Evolutionary conservation across 2,888 invertebrate genomes (phyloP), one percentile per base, ranked within the genome.

Genomic region (Heliconius ismenius): DNA sequence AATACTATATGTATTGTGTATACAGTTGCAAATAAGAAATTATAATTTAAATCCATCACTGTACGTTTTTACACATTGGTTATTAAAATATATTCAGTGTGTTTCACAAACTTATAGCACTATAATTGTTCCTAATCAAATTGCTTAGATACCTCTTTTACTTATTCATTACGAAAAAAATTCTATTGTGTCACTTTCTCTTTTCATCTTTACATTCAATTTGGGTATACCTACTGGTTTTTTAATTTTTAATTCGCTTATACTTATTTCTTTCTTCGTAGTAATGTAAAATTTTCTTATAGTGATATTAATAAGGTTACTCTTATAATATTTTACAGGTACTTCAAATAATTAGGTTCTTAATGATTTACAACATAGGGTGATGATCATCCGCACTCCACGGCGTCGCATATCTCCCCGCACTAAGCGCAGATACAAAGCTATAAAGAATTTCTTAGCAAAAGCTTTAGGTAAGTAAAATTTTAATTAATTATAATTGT

Each of bases 351-450:
- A n/a, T 65, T n/a, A 28, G 13, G 3, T n/a, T n/a, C 32, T 28
- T 32, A 11, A 69, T 54, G n/a, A 70, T 7, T 32, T 15, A 6
- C 70, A 24, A 36, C 58, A 70, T 3, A 80, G 76, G 85, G 90
- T 86, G 81, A 93, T 93, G 93, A 88, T 86, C 82, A 85, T 92
- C 78, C 89, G 90, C 73, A 90, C 91, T 32, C 90, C 92, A 32
- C 90, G 91, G 43, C 93, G 93, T 73, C 91, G 91, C 64, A 91
- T 92, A 79, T 93, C 93, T 64, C 92, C 92, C 64, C 90, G 91
- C 67, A 90, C 93, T 79, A 90, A 86, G 82, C 89, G 86, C 75
- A 89, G 88, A 78, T 93, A 88, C 81, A 87, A 88, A 36, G 90
- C 90, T 64, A 90, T 93, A 76, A 88, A 89, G 76, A 86, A 89